phyloP scores from a whole-genome alignment of 1,140 invertebrate species.

The Mycetomoellerius zeteki region DNA sequence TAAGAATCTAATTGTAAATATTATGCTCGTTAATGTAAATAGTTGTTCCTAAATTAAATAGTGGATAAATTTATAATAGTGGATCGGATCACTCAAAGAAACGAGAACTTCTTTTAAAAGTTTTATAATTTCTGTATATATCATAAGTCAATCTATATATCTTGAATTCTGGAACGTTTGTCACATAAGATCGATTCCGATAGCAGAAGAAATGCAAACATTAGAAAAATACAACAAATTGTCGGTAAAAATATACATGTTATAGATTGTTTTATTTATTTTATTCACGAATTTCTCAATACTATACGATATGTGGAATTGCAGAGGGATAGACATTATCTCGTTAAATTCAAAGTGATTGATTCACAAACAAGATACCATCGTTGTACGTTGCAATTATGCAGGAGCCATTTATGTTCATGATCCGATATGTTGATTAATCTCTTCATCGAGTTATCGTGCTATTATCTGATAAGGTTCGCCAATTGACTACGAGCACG shows the following conservation, averaged over 20 bases:
- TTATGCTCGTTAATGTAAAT: background rate
- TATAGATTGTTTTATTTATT: background rate
- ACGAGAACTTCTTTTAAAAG: background rate
- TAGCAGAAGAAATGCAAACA: background rate
- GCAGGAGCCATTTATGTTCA: conserved; percentile 18
- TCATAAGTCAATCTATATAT: background rate
- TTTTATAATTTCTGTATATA: background rate
- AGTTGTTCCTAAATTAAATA: background rate
- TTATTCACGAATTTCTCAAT: background rate
- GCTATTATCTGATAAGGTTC: conserved; percentile 59
- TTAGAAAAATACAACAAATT: background rate
- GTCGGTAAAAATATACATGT: background rate
- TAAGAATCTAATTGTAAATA: background rate
- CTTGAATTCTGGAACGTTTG: background rate
- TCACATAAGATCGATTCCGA: background rate
- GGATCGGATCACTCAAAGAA: background rate
- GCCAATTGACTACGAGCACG: conserved; percentile 21
- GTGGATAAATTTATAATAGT: too few relatives aligned
- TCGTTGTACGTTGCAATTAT: conserved; percentile 17
- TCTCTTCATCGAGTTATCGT: conserved; percentile 62
- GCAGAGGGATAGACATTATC: background rate
- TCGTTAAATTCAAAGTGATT: background rate
- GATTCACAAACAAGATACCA: conserved; percentile 3
- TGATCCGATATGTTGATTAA: conserved; percentile 51
- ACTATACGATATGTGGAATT: background rate